phyloP scores from a whole-genome alignment of 1,140 invertebrate species.

The Zaprionus lachaisei region DNA sequence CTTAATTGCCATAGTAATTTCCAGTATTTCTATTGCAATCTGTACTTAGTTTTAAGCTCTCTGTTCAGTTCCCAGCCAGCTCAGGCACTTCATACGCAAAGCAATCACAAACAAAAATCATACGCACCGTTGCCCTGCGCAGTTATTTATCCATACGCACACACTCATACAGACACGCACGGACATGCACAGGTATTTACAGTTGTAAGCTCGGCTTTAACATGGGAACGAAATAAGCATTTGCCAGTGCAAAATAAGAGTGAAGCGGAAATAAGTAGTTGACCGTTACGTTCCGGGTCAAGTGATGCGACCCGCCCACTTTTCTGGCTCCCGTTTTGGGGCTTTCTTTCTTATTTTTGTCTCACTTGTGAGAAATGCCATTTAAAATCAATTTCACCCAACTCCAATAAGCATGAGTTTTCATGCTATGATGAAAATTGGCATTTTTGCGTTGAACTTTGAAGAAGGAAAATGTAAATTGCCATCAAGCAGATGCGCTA shows the following conservation, averaged over 20 bases:
- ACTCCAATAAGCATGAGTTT: background rate
- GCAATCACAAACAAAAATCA: constrained; percentile 54
- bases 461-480: too few relatives aligned
- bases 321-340: background rate
- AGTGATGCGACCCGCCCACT: background rate
- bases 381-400: constrained; percentile 19
- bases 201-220: constrained; percentile 27
- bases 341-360: constrained; percentile 15
- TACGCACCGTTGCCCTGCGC: constrained; percentile 45
- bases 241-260: constrained; percentile 4
- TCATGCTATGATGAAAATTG: background rate
- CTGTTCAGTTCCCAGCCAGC: background rate
- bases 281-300: constrained; percentile 28
- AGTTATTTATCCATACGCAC: constrained; percentile 41
- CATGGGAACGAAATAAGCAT: constrained; percentile 19
- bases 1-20: constrained; percentile 46
- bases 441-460: background rate
- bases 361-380: constrained; percentile 6
- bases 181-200: constrained; percentile 19
- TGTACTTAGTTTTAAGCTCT: constrained; percentile 16
- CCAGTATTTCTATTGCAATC: constrained; percentile 19
- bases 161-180: constrained; percentile 8
- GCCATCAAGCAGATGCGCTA: background rate
- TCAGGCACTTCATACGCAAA: constrained; percentile 10
- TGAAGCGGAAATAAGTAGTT: constrained; percentile 43